Evolutionary conservation across 2,113 vertebrate genomes (phyloP).

Genomic region (Gila orcuttii): DNA sequence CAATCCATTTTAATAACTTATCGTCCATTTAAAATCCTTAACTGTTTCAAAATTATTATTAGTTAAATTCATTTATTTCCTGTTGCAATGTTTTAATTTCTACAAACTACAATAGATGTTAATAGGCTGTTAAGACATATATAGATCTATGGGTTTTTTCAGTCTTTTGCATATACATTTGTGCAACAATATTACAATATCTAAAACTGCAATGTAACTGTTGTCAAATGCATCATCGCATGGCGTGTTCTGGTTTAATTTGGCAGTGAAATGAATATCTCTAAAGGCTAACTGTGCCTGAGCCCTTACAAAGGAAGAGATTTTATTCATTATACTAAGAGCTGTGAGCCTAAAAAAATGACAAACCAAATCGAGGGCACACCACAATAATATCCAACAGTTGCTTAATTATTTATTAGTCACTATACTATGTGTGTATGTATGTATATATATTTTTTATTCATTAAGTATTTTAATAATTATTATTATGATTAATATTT

Average conservation of each 20-base stretch:
- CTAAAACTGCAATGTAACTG: conserved; percentile 1
- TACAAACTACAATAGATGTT: background rate
- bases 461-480: no score
- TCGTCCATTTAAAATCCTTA: conserved; percentile 7
- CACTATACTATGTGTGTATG: background rate
- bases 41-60: background rate
- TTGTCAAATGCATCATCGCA: conserved; percentile 5
- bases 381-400: background rate
- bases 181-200: background rate
- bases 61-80: background rate
- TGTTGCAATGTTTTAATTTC: background rate
- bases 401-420: background rate
- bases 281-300: conserved; percentile 11
- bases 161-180: background rate
- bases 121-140: background rate
- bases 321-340: conserved; percentile 29
- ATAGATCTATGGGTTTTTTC: background rate
- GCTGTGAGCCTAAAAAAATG: conserved; percentile 1
- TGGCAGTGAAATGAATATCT: conserved; percentile 31
- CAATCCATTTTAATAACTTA: background rate
- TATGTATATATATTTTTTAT: no score
- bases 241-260: conserved; percentile 11
- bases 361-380: background rate
- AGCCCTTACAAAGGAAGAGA: background rate
- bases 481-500: no score